Base-by-base conservation (phyloP, 2,113 vertebrate genomes). In the Eurypyga helias region DNA sequence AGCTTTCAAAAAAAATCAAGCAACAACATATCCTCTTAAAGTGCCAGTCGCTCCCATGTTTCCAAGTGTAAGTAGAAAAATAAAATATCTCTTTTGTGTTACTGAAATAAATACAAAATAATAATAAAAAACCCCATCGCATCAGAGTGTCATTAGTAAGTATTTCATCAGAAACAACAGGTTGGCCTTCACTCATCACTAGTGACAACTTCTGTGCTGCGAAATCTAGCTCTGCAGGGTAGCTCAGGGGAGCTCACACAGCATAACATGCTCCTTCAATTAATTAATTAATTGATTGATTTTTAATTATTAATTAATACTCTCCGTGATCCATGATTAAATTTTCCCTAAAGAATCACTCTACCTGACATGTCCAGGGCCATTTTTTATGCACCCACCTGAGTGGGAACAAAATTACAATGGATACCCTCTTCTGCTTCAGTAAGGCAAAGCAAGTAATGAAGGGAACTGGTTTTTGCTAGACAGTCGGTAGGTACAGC, bases 371-470 rank as follows among this genome's bases (percentile, higher is more conserved):
- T 78, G 80, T 85, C 87, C 48, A 90, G 83, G 93, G 85, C 64
- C 19, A 18, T 52, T 80, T 92, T 69, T 89, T 83, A 55, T 25
- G 43, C 88, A 73, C 36, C 28, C 10, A 78, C n/a, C 86, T 93
- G 92, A 87, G 97, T 83, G 84, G 77, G 73, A 97, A 29, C 67
- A 76, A 89, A 92, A 95, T 95, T 81, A 89, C 65, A 52, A 41
- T 11, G 62, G 90, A 89, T 84, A 87, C 49, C 55, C 52, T 84
- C 93, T 67, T 57, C 33, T 94, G 92, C 71, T 95, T 94, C 96
- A 94, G 89, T 49, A 89, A 75, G 80, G 96, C 43, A 86, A 83
- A 95, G 93, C 69, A 95, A 97, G 90, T 95, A 98, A 97, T 93
- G 72, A 91, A 98, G 31, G 70, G 95, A 90, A 70, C 10, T 94